These are phyloP conservation scores for Cyphomyrus discorhynchus DNA, from an alignment of 2,113 vertebrate species.

Conservation along the genomic window DNA sequence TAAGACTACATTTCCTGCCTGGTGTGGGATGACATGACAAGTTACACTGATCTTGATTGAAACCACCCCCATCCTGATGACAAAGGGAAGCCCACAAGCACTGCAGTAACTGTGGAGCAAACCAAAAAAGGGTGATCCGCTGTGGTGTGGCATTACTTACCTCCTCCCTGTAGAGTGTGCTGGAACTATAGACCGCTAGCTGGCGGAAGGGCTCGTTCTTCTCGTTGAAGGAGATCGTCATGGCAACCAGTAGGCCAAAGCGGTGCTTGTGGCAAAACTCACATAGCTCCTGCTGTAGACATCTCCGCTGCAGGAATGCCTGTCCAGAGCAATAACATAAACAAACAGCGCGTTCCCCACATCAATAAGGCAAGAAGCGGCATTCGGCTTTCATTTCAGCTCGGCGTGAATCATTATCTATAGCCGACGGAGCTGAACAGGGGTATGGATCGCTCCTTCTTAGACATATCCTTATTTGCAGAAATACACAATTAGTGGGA, in stretches of 20 bases:
- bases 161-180: conserved; percentile 44
- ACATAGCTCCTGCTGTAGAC: conserved; percentile 64
- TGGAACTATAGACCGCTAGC: conserved; percentile 69
- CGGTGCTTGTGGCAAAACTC: conserved; percentile 64
- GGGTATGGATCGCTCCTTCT: neutral
- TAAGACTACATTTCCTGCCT: neutral
- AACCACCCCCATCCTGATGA: neutral
- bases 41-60: neutral
- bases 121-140: neutral
- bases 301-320: conserved; percentile 64
- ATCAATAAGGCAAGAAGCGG: neutral
- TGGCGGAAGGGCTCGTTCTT: conserved; percentile 71
- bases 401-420: neutral
- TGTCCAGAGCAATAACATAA: conserved; percentile 31
- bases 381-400: no score
- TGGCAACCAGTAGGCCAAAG: conserved; percentile 67
- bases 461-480: no score
- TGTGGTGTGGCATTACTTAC: conserved; percentile 47
- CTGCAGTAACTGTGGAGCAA: neutral
- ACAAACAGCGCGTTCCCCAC: neutral
- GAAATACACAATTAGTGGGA: neutral
- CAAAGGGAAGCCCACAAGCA: neutral
- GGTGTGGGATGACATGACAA: neutral
- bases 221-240: conserved; percentile 70
- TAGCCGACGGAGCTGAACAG: neutral